phyloP scores from a whole-genome alignment of 1,140 invertebrate genomes.

The Kradibia gibbosae region DNA sequence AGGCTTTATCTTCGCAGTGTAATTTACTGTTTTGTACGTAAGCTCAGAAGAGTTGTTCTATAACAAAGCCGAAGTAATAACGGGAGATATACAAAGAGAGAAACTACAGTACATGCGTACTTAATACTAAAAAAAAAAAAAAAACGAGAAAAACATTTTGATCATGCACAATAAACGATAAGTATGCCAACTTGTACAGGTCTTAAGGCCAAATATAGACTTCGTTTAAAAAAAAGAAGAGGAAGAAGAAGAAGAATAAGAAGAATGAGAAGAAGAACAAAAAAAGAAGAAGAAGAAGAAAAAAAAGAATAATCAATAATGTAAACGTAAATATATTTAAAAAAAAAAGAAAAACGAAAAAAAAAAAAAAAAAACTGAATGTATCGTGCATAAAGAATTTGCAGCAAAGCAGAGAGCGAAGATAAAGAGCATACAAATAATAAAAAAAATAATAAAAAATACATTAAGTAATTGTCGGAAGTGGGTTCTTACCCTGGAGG shows the following conservation, averaged over 20 bases:
- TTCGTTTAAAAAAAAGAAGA: too few relatives aligned
- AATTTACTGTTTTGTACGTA: conserved; percentile 9
- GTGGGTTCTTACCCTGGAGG: conserved; percentile 78
- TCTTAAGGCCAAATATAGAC: too few relatives aligned
- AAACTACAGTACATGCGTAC: neutral
- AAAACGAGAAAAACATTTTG: conserved; percentile 40
- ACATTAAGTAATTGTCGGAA: conserved; percentile 72
- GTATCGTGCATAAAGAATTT: conserved; percentile 69
- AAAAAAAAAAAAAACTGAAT: conserved; percentile 56
- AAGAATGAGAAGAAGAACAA: too few relatives aligned
- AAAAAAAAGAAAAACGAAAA: conserved; percentile 52
- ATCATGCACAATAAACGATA: conserved; percentile 52
- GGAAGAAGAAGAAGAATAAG: too few relatives aligned
- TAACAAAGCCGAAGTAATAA: too few relatives aligned
- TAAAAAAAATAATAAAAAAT: too few relatives aligned
- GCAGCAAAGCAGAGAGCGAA: conserved; percentile 72
- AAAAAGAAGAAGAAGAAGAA: too few relatives aligned
- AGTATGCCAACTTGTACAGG: too few relatives aligned
- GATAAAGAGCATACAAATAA: conserved; percentile 51
- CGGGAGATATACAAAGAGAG: neutral
- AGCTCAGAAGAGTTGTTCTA: too few relatives aligned
- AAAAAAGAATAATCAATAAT: conserved; percentile 59
- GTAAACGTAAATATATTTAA: too few relatives aligned
- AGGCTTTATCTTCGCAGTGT: conserved; percentile 27
- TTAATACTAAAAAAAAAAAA: conserved; percentile 20